Percentiles rank a stretch among this genome's conserved stretches.
phyloP scores from a whole-genome alignment of 2,113 vertebrate genomes.

The Terrapene triunguis region DNA sequence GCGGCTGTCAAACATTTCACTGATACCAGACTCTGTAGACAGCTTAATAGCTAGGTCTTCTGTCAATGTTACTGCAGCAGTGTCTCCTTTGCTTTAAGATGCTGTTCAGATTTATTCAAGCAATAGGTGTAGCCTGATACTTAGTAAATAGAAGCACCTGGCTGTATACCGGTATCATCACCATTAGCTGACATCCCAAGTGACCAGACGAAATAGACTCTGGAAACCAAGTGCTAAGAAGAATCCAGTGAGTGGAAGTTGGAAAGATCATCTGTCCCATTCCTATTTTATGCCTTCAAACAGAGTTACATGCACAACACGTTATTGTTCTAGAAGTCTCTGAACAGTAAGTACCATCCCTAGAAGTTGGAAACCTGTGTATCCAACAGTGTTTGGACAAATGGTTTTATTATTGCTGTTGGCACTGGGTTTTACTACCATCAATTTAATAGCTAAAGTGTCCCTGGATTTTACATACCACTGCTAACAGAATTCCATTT shows the following conservation, averaged over 20 bases:
- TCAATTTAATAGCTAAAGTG: neutral
- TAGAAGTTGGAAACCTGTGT: conserved; percentile 2
- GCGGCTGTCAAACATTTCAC: conserved; percentile 83
- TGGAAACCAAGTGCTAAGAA: conserved; percentile 12
- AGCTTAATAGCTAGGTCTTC: conserved; percentile 84
- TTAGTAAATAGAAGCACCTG: conserved; percentile 79
- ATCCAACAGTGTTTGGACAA: neutral
- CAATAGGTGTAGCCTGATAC: conserved; percentile 75
- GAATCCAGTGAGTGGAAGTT: conserved; percentile 46
- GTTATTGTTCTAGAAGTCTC: conserved; percentile 58
- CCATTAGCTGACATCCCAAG: conserved; percentile 60
- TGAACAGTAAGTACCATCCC: conserved; percentile 19
- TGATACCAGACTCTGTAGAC: conserved; percentile 81
- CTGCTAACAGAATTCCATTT: conserved; percentile 2
- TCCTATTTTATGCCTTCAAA: conserved; percentile 43
- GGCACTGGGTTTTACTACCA: neutral
- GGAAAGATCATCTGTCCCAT: conserved; percentile 38
- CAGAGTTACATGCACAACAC: neutral
- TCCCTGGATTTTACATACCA: neutral
- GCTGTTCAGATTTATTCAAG: conserved; percentile 78
- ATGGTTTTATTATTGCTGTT: neutral
- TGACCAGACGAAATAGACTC: conserved; percentile 58
- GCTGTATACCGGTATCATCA: conserved; percentile 64
- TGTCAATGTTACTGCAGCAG: conserved; percentile 78
- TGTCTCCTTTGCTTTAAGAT: conserved; percentile 78